A percentile compares a stretch with the other conserved stretches of the same genome.
Conservation (phyloP, 1,140 invertebrate genomes). For the Lepidurus arcticus region DNA sequence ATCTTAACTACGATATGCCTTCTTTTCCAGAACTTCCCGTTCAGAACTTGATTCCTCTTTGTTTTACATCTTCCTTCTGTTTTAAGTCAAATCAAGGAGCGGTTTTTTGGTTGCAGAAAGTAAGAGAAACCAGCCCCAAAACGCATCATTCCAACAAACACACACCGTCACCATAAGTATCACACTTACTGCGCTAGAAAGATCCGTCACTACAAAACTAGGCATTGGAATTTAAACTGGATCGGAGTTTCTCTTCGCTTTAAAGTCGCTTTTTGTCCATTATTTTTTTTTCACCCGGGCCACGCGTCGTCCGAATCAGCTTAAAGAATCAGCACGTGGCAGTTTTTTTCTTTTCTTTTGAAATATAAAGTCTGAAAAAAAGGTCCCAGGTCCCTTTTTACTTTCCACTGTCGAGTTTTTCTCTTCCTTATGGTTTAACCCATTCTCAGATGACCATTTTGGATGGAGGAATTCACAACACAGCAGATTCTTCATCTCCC, state of each 20-base stretch:
- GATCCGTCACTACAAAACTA: constrained; percentile 3
- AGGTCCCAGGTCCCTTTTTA: background rate
- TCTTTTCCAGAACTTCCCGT: background rate
- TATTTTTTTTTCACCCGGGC: background rate
- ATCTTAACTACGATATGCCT: constrained; percentile 4
- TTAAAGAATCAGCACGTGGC: background rate
- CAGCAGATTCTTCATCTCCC: constrained; percentile 36
- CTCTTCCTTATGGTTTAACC: background rate
- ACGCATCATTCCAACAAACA: background rate
- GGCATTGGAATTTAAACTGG: constrained; percentile 9
- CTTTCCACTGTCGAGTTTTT: background rate
- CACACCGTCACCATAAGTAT: constrained; percentile 9
- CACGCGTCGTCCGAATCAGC: background rate
- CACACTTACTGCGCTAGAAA: background rate
- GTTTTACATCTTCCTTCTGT: background rate
- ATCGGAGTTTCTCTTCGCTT: background rate
- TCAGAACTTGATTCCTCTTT: background rate
- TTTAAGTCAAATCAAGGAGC: background rate
- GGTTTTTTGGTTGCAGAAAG: background rate
- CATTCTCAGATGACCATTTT: background rate
- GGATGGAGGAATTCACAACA: constrained; percentile 25
- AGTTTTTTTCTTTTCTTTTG: constrained; percentile 13
- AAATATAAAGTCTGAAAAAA: background rate
- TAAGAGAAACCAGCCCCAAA: background rate
- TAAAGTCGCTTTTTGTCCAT: background rate